A percentile compares a stretch with the other conserved stretches of the same genome.
Evolutionary conservation across 2,888 invertebrate genomes (phyloP).

Genomic region (Carcina quercana): DNA sequence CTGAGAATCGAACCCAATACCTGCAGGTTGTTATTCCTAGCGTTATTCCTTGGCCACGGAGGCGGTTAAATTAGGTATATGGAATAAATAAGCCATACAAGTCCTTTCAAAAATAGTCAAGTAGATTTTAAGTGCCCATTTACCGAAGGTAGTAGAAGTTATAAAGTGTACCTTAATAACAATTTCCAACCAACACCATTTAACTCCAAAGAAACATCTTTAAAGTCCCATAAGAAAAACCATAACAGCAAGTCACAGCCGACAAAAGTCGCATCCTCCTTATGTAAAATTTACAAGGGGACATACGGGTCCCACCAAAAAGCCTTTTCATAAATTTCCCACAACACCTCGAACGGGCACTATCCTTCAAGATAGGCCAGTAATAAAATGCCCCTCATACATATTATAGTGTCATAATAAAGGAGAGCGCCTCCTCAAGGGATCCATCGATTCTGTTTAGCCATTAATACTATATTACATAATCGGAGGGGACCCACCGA

Average conservation of each 20-base stretch:
- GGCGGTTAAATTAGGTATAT: too few relatives aligned
- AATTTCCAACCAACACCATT: too few relatives aligned
- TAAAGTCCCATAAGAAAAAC: too few relatives aligned
- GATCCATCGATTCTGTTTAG: slow-evolving; percentile 58
- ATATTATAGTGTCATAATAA: slow-evolving; percentile 59
- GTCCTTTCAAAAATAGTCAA: too few relatives aligned
- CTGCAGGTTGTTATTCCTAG: too few relatives aligned
- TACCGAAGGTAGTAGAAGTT: too few relatives aligned
- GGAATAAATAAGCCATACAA: too few relatives aligned
- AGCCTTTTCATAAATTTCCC: slow-evolving; percentile 50
- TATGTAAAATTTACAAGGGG: slow-evolving; percentile 40
- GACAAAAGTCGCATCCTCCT: slow-evolving; percentile 14
- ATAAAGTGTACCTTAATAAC: too few relatives aligned
- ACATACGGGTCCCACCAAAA: slow-evolving; percentile 32
- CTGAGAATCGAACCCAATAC: too few relatives aligned
- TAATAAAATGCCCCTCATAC: slow-evolving; percentile 59
- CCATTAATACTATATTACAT: slow-evolving; percentile 55
- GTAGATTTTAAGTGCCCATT: too few relatives aligned
- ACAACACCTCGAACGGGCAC: slow-evolving; percentile 39
- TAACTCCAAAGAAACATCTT: too few relatives aligned
- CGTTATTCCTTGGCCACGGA: too few relatives aligned
- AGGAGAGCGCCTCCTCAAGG: slow-evolving; percentile 48
- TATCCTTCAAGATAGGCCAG: slow-evolving; percentile 52
- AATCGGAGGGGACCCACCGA: slow-evolving; percentile 26
- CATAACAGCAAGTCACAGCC: slow-evolving; percentile 4